Conservation (phyloP, 2,888 invertebrate genomes). For the Penaeus monodon region DNA sequence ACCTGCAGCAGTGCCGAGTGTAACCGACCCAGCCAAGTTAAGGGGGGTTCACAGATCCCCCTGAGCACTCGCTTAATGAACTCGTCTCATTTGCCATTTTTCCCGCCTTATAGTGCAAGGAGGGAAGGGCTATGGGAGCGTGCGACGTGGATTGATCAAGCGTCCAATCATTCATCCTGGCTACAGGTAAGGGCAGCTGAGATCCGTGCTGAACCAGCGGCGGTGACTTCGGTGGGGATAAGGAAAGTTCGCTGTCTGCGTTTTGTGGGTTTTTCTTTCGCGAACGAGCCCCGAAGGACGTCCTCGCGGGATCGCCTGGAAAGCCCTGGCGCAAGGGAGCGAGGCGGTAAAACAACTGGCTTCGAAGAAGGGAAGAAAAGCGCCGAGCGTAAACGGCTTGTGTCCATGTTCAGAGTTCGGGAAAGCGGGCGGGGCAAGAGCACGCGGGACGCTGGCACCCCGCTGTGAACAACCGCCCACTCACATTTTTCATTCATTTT, state of each 20-base stretch:
- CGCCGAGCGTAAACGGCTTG: background rate
- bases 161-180: constrained; percentile 52
- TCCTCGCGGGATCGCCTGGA: no score
- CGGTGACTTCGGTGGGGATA: constrained; percentile 1
- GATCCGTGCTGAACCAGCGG: constrained; percentile 11
- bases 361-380: background rate
- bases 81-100: constrained; percentile 26
- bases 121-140: constrained; percentile 15
- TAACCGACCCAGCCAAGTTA: constrained; percentile 39
- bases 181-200: constrained; percentile 49
- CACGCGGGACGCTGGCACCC: constrained; percentile 20
- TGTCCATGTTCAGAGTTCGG: background rate
- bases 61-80: constrained; percentile 39
- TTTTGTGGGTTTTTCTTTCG: background rate
- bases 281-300: no score
- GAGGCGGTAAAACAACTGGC: background rate
- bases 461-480: background rate
- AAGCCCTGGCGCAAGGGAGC: no score
- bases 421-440: constrained; percentile 23
- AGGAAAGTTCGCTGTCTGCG: background rate
- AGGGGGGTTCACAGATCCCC: constrained; percentile 44
- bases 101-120: background rate
- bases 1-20: constrained; percentile 2
- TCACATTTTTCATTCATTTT: constrained; percentile 20
- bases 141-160: constrained; percentile 26